Evolutionary conservation across 2,113 vertebrate species (phyloP).

Genomic region (Garra rufa): DNA sequence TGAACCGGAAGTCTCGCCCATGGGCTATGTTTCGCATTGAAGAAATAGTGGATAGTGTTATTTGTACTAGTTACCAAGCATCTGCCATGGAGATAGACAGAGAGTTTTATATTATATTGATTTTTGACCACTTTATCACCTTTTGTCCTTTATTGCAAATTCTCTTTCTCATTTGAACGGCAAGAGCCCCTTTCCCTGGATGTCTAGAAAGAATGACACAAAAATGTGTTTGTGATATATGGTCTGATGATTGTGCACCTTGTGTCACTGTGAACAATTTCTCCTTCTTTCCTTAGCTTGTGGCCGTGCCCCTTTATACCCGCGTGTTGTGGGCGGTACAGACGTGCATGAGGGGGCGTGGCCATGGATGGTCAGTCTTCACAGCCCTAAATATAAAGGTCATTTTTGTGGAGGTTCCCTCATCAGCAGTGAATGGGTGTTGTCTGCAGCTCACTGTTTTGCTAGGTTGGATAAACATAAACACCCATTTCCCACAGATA

Average conservation of each 20-base stretch:
- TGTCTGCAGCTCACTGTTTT: conserved; percentile 42
- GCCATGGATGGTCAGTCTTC: conserved; percentile 49
- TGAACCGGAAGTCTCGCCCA: no score
- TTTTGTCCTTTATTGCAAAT: conserved; percentile 16
- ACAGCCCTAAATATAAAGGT: neutral
- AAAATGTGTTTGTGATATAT: no score
- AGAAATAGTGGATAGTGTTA: no score
- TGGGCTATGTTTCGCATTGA: no score
- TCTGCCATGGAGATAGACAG: no score
- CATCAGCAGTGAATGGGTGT: conserved; percentile 48
- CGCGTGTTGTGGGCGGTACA: conserved; percentile 31
- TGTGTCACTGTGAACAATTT: no score
- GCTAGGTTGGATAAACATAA: neutral
- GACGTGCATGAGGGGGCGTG: neutral
- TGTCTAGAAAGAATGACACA: neutral
- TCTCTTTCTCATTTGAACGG: neutral
- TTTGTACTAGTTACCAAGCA: no score
- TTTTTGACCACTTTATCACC: no score
- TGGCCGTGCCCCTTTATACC: conserved; percentile 26
- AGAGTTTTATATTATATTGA: no score
- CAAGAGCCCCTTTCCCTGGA: neutral
- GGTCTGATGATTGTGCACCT: no score
- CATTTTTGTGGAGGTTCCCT: conserved; percentile 53
- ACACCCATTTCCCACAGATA: neutral
- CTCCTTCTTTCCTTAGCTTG: conserved; percentile 12